Percentiles rank a stretch among this genome's conserved stretches.
Conservation (phyloP, 2,888 invertebrate genomes). For the Suillia variegata region DNA sequence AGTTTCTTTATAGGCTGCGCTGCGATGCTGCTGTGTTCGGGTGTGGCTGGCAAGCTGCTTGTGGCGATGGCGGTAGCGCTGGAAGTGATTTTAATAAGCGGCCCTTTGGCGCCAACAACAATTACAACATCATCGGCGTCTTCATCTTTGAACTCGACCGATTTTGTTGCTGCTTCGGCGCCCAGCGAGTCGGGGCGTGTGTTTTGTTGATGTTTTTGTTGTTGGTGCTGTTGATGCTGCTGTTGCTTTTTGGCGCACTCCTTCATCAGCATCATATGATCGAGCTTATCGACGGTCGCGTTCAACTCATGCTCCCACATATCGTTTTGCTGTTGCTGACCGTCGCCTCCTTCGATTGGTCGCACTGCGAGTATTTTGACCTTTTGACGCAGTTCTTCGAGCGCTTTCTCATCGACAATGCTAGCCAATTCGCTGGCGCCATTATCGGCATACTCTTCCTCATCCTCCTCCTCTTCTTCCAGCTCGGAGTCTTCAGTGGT, state of each 20-base stretch:
- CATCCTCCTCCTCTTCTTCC: slow-evolving; percentile 38
- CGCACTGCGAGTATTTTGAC: slow-evolving; percentile 75
- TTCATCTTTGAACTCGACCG: slow-evolving; percentile 5
- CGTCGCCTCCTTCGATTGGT: slow-evolving; percentile 75
- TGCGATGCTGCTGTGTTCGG: slow-evolving; percentile 41
- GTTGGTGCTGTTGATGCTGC: slow-evolving; percentile 33
- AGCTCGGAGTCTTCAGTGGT: slow-evolving; percentile 35
- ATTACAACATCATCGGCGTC: slow-evolving; percentile 32
- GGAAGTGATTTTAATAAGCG: slow-evolving; percentile 34
- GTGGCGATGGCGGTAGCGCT: slow-evolving; percentile 19
- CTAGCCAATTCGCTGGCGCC: slow-evolving; percentile 39
- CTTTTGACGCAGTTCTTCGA: slow-evolving; percentile 71
- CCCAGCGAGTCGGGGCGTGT: slow-evolving; percentile 50
- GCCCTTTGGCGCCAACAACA: slow-evolving; percentile 33
- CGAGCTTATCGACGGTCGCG: slow-evolving; percentile 77
- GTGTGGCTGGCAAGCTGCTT: slow-evolving; percentile 57
- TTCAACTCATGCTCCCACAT: slow-evolving; percentile 79
- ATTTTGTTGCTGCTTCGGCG: slow-evolving; percentile 40
- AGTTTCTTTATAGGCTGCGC: slow-evolving; percentile 52
- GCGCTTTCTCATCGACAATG: slow-evolving; percentile 61
- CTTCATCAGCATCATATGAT: slow-evolving; percentile 72
- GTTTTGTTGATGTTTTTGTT: slow-evolving; percentile 16
- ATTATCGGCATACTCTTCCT: slow-evolving; percentile 41
- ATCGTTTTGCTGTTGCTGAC: slow-evolving; percentile 67
- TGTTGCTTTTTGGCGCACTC: slow-evolving; percentile 56